Conservation (phyloP, 1,140 invertebrate genomes). For the Cotesia typhae region DNA sequence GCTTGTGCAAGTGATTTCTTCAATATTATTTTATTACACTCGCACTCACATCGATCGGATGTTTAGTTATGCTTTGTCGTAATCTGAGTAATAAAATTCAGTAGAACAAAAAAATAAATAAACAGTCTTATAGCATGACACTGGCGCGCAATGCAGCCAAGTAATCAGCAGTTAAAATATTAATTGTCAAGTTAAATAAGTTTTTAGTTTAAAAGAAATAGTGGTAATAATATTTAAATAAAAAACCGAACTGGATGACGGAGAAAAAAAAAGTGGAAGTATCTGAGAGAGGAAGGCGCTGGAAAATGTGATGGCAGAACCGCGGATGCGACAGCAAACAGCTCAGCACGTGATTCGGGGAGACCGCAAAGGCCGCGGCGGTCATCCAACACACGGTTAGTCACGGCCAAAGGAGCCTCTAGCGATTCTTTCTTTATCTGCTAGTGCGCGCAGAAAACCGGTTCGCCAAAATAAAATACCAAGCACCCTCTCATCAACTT, state of each 20-base stretch:
- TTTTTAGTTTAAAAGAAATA: not conserved
- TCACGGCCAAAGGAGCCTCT: constrained; percentile 21
- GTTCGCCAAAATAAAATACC: constrained; percentile 33
- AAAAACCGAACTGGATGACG: not conserved
- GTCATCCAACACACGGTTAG: constrained; percentile 20
- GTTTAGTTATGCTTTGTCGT: not conserved
- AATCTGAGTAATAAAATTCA: not conserved
- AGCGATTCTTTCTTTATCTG: not conserved
- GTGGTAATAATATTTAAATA: not conserved
- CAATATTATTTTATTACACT: constrained; percentile 7
- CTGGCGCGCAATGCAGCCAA: constrained; percentile 27
- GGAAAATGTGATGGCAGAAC: constrained; percentile 15
- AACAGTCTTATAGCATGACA: not conserved
- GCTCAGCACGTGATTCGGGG: constrained; percentile 28
- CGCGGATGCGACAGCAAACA: constrained; percentile 11
- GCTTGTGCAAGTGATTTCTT: not conserved
- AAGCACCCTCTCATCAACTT: constrained; percentile 20
- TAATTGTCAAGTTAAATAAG: too few relatives aligned
- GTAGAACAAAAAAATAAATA: not conserved
- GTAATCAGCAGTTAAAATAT: constrained; percentile 17
- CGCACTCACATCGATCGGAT: constrained; percentile 1
- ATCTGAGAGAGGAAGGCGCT: not conserved
- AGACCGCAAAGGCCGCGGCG: constrained; percentile 16
- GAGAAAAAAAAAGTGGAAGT: not conserved
- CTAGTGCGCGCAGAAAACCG: constrained; percentile 24